Evolutionary conservation across 1,140 invertebrate species (phyloP).

Genomic region (Coelopa frigida): DNA sequence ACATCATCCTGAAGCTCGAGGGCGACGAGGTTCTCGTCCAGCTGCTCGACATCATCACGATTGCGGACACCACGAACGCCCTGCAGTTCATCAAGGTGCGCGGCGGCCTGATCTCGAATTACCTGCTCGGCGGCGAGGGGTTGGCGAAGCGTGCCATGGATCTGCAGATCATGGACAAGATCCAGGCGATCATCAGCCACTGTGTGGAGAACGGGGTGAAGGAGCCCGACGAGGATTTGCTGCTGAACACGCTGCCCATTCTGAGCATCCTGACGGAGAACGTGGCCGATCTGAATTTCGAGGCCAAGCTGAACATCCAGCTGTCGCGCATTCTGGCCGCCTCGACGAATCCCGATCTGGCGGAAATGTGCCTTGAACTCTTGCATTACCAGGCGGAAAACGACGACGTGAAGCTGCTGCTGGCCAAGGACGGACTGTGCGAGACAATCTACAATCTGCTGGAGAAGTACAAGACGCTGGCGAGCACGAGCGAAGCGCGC

Average conservation of each 20-base stretch:
- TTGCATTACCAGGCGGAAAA: slow-evolving; percentile 67
- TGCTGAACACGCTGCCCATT: slow-evolving; percentile 61
- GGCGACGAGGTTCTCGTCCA: slow-evolving; percentile 52
- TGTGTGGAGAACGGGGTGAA: slow-evolving; percentile 45
- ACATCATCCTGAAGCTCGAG: slow-evolving; percentile 53
- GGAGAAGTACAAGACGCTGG: slow-evolving; percentile 58
- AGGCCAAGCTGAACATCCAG: slow-evolving; percentile 50
- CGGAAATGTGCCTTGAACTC: slow-evolving; percentile 67
- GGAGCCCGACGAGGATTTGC: slow-evolving; percentile 50
- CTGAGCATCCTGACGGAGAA: slow-evolving; percentile 70
- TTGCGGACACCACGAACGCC: slow-evolving; percentile 37
- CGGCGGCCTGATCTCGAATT: slow-evolving; percentile 70
- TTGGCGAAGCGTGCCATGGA: slow-evolving; percentile 59
- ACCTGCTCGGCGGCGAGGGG: slow-evolving; percentile 65
- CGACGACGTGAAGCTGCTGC: slow-evolving; percentile 65
- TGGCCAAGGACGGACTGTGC: slow-evolving; percentile 68
- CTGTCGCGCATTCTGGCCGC: slow-evolving; percentile 55
- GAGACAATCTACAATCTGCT: slow-evolving; percentile 67
- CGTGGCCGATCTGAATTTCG: slow-evolving; percentile 51
- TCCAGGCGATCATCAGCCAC: slow-evolving; percentile 49
- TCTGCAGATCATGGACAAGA: slow-evolving; percentile 56
- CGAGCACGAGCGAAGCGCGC: slow-evolving; percentile 61
- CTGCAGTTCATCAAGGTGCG: slow-evolving; percentile 51
- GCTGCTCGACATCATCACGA: slow-evolving; percentile 42
- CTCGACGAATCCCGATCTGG: slow-evolving; percentile 58